Evolutionary conservation across 2,888 invertebrate genomes (phyloP), one percentile per base, ranked within the genome.

Genomic region (Mechanitis mazaeus): DNA sequence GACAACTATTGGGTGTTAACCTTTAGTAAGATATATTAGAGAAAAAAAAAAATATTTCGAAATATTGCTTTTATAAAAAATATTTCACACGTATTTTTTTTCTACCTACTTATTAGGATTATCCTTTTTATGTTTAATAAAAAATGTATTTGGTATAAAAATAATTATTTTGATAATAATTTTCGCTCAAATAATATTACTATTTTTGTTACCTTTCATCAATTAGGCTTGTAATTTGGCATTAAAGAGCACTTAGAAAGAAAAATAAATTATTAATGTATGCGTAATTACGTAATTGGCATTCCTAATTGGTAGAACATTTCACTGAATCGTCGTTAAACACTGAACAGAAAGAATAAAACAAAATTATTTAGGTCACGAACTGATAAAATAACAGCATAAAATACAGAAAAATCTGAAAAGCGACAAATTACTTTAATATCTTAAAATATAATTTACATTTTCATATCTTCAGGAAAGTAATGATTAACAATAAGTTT

Each of bases 231-330:
- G 28, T 54, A 54, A 61, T 33, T 38, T 55, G 31, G 47, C 58
- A 56, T 56, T 53, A 62, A 55, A 59, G 56, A 62, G 62, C 59
- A 56, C 58, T 62, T 53, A 45, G 33, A 38, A 28, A 42, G 20
- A 47, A 11, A 42, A 56, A 45, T 59, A 54, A 33, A 56, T 59
- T 56, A 45, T 35, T 56, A 62, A 56, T 59, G 33, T 50, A 45
- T 9, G 31, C 31, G 31, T 33, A 59, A 59, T 62, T 59, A 56
- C 20, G 50, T 58, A 56, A 62, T 62, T 62, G 58, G 56, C 50
- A 45, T 59, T n/a, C 59, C 38, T 62, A 62, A 62, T 59, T 62
- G 59, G 58, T 28, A 42, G 38, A 59, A 62, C 45, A 45, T 50
- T 62, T 62, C 33, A 59, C 50, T 33, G 35, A 55, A 28, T 7